phyloP scores from a whole-genome alignment of 2,113 vertebrate species.

The Triplophysa dalaica region DNA sequence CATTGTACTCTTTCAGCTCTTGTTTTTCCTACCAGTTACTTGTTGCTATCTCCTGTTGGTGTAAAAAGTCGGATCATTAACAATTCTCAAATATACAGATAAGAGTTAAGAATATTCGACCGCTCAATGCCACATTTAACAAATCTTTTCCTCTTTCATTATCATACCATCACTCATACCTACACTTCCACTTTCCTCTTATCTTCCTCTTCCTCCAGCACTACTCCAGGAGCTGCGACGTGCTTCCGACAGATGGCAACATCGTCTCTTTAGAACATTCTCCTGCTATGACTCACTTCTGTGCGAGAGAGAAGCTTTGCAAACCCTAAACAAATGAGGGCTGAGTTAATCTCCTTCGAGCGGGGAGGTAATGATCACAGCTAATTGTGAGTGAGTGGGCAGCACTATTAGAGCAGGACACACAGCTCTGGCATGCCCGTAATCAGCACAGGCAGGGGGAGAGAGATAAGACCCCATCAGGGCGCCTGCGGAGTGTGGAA shows the following conservation, averaged over 20 bases:
- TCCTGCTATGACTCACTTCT: slow-evolving; percentile 62
- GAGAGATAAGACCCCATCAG: neutral
- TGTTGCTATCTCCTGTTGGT: too few species aligned
- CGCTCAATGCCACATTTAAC: too few species aligned
- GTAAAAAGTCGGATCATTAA: too few species aligned
- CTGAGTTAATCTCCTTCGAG: slow-evolving; percentile 38
- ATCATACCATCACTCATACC: neutral
- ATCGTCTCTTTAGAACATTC: slow-evolving; percentile 64
- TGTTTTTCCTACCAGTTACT: too few species aligned
- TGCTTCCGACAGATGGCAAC: slow-evolving; percentile 77
- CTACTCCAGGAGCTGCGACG: slow-evolving; percentile 45
- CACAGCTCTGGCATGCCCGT: slow-evolving; percentile 28
- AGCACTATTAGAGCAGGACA: slow-evolving; percentile 35
- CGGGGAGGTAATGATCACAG: slow-evolving; percentile 37
- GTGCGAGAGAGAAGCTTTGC: slow-evolving; percentile 39
- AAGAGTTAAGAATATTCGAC: too few species aligned
- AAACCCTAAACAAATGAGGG: slow-evolving; percentile 26
- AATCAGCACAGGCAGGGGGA: slow-evolving; percentile 21
- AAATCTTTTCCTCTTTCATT: too few species aligned
- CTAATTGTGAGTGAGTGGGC: slow-evolving; percentile 48
- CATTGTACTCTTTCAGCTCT: too few species aligned
- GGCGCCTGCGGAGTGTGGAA: slow-evolving; percentile 11
- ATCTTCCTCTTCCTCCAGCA: neutral
- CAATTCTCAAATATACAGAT: too few species aligned
- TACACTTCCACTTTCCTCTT: neutral